Evolutionary conservation across 2,113 vertebrate species (phyloP).

Genomic region (Phyllopteryx taeniolatus): DNA sequence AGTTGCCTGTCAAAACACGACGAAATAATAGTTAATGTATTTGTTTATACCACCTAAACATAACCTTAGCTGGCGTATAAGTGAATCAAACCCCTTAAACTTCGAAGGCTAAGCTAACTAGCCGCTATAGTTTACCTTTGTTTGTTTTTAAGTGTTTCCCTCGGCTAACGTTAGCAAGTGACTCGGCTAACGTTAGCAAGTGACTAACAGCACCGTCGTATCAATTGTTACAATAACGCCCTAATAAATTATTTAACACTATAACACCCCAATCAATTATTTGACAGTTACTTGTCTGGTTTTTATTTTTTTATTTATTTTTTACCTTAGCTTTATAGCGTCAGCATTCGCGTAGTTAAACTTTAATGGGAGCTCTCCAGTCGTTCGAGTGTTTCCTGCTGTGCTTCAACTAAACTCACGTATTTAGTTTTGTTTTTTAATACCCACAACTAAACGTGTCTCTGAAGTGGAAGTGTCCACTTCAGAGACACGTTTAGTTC

Average conservation of each 20-base stretch:
- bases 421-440: neutral
- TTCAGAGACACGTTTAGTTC: neutral
- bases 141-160: neutral
- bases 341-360: neutral
- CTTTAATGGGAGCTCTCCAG: neutral
- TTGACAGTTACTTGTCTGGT: neutral
- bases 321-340: neutral
- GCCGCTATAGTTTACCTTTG: neutral
- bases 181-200: neutral
- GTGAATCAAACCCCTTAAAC: neutral
- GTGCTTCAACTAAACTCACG: neutral
- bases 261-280: neutral
- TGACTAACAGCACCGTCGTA: neutral
- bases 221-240: neutral
- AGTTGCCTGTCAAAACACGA: slow-evolving; percentile 4
- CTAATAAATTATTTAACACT: neutral
- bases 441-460: no score
- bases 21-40: neutral
- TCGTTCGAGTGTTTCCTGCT: neutral
- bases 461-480: neutral
- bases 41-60: neutral
- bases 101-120: neutral
- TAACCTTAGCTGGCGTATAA: neutral
- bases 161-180: neutral
- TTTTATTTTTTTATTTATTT: neutral